Conservation (phyloP, 2,113 vertebrate genomes). For the Tyto alba region DNA sequence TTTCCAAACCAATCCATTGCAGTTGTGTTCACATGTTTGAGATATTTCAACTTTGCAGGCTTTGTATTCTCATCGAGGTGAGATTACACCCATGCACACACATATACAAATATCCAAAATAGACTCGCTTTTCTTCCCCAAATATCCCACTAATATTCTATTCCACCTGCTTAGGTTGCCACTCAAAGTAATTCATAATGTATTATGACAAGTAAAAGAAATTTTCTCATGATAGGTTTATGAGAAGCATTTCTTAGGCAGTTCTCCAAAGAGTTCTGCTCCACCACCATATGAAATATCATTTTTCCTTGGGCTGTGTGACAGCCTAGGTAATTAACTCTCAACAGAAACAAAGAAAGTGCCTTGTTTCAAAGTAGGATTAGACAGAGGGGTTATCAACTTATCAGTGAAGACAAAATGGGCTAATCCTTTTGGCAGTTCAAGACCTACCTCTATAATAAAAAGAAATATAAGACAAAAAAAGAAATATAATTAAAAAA, state of each 20-base stretch:
- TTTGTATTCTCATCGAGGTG: not conserved
- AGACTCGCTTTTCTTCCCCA: not conserved
- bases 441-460: not conserved
- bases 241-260: constrained; percentile 43
- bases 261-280: constrained; percentile 36
- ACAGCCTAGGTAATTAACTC: constrained; percentile 59
- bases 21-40: not conserved
- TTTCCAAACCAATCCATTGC: not conserved
- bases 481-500: not conserved
- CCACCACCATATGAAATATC: not conserved
- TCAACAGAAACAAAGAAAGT: constrained; percentile 47
- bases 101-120: not conserved
- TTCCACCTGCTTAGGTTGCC: constrained; percentile 1
- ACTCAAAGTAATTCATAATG: constrained; percentile 44
- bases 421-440: not conserved
- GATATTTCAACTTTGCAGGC: not conserved
- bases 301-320: constrained; percentile 33
- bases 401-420: constrained; percentile 31
- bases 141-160: not conserved
- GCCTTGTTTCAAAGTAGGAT: constrained; percentile 22
- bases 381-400: constrained; percentile 48
- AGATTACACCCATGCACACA: not conserved
- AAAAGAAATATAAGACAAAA: not conserved
- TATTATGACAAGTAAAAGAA: constrained; percentile 38
- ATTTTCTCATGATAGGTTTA: constrained; percentile 43